phyloP scores from a whole-genome alignment of 1,140 invertebrate species.

The Acyrthosiphon pisum region DNA sequence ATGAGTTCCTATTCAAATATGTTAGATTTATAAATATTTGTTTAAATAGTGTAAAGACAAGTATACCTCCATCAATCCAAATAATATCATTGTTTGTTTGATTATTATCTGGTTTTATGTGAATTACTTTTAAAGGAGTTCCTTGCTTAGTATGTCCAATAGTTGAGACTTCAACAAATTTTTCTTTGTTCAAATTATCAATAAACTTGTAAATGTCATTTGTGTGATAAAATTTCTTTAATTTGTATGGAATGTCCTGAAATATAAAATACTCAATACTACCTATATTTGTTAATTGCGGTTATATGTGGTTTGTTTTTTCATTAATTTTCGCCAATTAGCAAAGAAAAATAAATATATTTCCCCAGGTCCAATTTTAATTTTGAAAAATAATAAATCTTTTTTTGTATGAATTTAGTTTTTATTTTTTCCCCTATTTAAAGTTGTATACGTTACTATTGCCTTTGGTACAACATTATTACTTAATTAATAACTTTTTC shows the following conservation, averaged over 20 bases:
- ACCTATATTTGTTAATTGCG: not conserved
- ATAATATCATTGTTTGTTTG: not conserved
- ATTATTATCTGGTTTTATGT: slow-evolving; percentile 3
- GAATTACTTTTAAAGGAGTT: slow-evolving; percentile 32
- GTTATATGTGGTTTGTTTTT: too few relatives aligned
- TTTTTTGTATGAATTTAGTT: not conserved
- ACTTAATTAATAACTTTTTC: not conserved
- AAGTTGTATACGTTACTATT: not conserved
- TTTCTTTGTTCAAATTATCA: slow-evolving; percentile 18
- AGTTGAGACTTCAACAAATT: slow-evolving; percentile 15
- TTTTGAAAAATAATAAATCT: not conserved
- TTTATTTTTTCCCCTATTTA: not conserved
- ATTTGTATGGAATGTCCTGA: not conserved
- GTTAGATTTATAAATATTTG: not conserved
- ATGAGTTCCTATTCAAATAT: slow-evolving; percentile 67
- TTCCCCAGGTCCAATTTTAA: not conserved
- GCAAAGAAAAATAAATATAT: too few relatives aligned
- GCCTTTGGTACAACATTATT: not conserved
- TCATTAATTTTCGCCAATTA: too few relatives aligned
- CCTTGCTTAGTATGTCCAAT: slow-evolving; percentile 22
- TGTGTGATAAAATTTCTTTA: slow-evolving; percentile 12
- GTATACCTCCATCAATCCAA: slow-evolving; percentile 49
- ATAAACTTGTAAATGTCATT: slow-evolving; percentile 34
- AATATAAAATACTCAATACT: not conserved
- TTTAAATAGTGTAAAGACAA: not conserved